A percentile compares a stretch with the other conserved stretches of the same genome.
Conservation (phyloP, 2,113 vertebrate species). For the Nansenia antarctica region DNA sequence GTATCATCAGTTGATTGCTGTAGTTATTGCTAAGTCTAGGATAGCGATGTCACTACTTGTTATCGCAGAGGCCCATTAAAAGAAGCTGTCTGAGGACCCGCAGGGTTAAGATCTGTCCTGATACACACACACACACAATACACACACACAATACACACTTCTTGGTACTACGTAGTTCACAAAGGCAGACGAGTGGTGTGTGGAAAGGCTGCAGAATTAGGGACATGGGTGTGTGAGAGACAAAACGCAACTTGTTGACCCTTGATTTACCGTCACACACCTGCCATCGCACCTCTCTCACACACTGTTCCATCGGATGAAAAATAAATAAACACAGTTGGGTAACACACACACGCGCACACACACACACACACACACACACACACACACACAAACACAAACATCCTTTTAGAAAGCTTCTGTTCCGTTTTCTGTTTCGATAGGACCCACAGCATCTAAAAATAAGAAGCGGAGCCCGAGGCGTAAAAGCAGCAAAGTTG, state of each 20-base stretch:
- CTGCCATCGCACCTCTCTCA: conserved; percentile 32
- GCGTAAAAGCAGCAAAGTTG: neutral
- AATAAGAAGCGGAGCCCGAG: conserved; percentile 3
- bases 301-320: conserved; percentile 33
- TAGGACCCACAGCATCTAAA: conserved; percentile 9
- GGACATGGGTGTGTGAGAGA: no score
- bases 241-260: conserved; percentile 18
- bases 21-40: conserved; percentile 21
- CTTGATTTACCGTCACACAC: conserved; percentile 25
- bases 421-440: conserved; percentile 15
- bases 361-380: conserved; percentile 17
- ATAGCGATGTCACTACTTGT: conserved; percentile 16
- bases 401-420: conserved; percentile 9
- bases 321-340: conserved; percentile 65
- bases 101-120: no score
- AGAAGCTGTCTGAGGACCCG: no score
- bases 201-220: no score
- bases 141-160: no score
- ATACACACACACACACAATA: no score
- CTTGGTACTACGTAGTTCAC: no score
- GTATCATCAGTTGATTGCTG: conserved; percentile 27
- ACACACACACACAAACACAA: neutral
- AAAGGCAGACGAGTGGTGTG: no score
- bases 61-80: conserved; percentile 17
- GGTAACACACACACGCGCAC: conserved; percentile 15